These are phyloP conservation scores for Craseonycteris thonglongyai DNA, from an alignment of 2,113 vertebrate genomes.

Conservation along the genomic window DNA sequence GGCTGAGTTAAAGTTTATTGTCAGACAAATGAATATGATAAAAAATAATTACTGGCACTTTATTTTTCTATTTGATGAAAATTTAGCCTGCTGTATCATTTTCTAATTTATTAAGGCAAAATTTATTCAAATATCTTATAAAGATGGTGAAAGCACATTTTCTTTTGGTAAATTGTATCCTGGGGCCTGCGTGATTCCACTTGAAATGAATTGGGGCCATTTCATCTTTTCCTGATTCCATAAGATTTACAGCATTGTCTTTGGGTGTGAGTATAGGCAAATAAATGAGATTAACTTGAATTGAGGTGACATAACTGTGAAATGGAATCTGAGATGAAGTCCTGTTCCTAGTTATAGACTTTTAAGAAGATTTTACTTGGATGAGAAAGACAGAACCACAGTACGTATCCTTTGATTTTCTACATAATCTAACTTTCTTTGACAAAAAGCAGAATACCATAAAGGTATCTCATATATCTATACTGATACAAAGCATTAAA, in stretches of 20 bases:
- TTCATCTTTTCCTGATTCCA: neutral
- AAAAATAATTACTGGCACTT: neutral
- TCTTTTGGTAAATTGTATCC: neutral
- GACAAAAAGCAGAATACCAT: neutral
- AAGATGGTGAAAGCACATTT: neutral
- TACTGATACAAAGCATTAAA: neutral
- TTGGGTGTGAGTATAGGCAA: neutral
- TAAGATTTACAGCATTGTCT: neutral
- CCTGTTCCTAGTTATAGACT: neutral
- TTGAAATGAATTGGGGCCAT: neutral
- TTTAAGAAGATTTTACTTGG: neutral
- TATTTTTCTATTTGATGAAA: neutral
- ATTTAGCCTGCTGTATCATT: neutral
- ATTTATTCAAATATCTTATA: neutral
- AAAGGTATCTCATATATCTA: neutral
- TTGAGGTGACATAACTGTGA: neutral
- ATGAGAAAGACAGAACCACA: neutral
- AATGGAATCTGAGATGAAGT: neutral
- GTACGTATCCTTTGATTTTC: neutral
- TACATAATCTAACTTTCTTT: neutral
- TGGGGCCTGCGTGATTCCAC: neutral
- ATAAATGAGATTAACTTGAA: neutral
- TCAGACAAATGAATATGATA: neutral
- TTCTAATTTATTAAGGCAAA: neutral
- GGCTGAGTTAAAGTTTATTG: neutral